Evolutionary conservation across 1,140 invertebrate genomes (phyloP).

Genomic region (Danaus plexippus): DNA sequence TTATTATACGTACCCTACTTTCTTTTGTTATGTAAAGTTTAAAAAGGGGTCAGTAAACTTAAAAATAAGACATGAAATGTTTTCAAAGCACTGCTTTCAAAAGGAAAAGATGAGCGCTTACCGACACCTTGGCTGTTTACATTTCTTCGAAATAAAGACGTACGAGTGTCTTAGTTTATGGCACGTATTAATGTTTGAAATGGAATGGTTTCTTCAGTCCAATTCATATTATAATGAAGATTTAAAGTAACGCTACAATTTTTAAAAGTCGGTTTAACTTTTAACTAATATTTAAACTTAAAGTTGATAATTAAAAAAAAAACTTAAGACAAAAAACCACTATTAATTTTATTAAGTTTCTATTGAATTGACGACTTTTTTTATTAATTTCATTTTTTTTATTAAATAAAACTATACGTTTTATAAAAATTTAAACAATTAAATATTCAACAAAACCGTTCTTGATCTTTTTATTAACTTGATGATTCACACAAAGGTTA

Average conservation of each 20-base stretch:
- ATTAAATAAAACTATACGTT: no score
- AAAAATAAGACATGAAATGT: slow-evolving; percentile 21
- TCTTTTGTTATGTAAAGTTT: slow-evolving; percentile 14
- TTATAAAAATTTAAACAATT: no score
- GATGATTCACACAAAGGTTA: no score
- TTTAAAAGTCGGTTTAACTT: no score
- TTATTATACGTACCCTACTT: slow-evolving; percentile 15
- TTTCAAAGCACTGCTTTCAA: slow-evolving; percentile 19
- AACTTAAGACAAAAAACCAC: no score
- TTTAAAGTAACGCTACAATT: not conserved
- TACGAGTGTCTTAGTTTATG: slow-evolving; percentile 15
- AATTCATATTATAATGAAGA: slow-evolving; percentile 10
- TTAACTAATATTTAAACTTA: no score
- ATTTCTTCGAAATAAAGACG: slow-evolving; percentile 21
- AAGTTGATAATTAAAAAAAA: no score
- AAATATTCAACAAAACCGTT: no score
- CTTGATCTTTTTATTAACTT: no score
- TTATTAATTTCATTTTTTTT: no score
- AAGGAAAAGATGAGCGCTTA: slow-evolving; percentile 22
- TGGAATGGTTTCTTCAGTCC: slow-evolving; percentile 11
- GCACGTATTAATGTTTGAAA: slow-evolving; percentile 16
- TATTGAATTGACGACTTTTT: no score
- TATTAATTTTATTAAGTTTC: no score
- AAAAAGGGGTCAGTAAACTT: slow-evolving; percentile 17
- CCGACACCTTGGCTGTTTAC: slow-evolving; percentile 19